Evolutionary conservation across 1,140 invertebrate species (phyloP).

Genomic region (Sycophaga agraensis): DNA sequence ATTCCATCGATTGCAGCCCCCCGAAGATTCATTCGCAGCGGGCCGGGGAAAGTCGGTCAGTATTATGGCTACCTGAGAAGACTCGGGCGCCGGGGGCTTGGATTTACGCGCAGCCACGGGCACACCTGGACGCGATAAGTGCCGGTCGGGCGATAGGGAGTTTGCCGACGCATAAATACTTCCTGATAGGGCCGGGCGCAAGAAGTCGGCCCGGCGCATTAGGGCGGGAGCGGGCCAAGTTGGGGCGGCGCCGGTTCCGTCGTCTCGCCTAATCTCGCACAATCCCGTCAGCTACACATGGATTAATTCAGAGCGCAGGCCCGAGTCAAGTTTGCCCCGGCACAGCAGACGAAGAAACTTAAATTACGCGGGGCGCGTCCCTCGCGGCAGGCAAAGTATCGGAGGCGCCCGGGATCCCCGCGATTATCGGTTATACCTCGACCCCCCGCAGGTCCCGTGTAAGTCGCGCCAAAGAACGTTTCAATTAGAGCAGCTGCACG

Average conservation of each 20-base stretch:
- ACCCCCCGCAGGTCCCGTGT: slow-evolving; percentile 30
- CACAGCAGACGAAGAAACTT: slow-evolving; percentile 35
- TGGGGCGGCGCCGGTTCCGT: too few species aligned
- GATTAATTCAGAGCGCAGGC: slow-evolving; percentile 37
- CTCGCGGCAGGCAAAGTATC: too few species aligned
- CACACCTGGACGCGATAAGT: too few species aligned
- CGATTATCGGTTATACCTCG: slow-evolving; percentile 39
- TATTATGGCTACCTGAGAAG: too few species aligned
- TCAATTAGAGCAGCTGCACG: slow-evolving; percentile 35
- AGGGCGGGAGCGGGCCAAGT: too few species aligned
- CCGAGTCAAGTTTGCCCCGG: slow-evolving; percentile 17
- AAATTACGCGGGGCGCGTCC: slow-evolving; percentile 36
- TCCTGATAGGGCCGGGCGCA: too few species aligned
- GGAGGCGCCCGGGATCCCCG: background rate
- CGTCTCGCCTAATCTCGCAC: slow-evolving; percentile 34
- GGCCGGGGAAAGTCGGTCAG: background rate
- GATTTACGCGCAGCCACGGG: too few species aligned
- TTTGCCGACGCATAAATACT: slow-evolving; percentile 3
- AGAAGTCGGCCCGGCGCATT: too few species aligned
- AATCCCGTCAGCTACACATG: slow-evolving; percentile 36
- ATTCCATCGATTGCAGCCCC: too few species aligned
- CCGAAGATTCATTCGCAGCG: too few species aligned
- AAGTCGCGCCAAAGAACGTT: slow-evolving; percentile 32
- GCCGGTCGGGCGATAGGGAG: background rate
- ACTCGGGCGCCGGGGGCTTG: too few species aligned